Evolutionary conservation across 2,888 invertebrate genomes (phyloP), one percentile per base, ranked within the genome.

Genomic region (Tiphia femorata): DNA sequence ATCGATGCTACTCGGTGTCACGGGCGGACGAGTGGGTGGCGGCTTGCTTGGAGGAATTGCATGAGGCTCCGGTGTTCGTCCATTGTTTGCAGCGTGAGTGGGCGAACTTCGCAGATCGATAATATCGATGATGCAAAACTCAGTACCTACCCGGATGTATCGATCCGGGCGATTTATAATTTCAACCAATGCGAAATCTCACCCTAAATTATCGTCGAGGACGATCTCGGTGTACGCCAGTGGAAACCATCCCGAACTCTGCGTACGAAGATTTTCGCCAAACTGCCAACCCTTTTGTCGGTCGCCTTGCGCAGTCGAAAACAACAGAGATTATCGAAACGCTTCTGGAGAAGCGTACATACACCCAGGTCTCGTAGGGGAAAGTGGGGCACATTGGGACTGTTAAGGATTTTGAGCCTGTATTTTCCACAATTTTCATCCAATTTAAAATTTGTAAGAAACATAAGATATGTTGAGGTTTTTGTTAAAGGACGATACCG

Each of bases 211-310:
- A 67, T 90, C 91, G 72, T 90, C 92, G 51, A 89, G 85, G 44
- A 91, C 86, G n/a, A 86, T 86, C 84, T 96, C 96, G 23, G 96
- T 96, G 78, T 96, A 97, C n/a, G 96, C 96, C 61, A 96, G 85
- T 1, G 97, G 97, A 84, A 97, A 97, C 97, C 97, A 97, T 25
- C 97, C 97, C 65, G 94, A 92, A 79, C 92, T 91, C 80, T 95
- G 94, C n/a, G 94, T 95, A 51, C 95, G 88, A 69, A 94, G 84
- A 84, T 97, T 97, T 83, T 96, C 96, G n/a, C 97, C 97, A 77
- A 96, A 97, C 84, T 97, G 96, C 97, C 97, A 97, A 19, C 97
- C 97, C 82, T 96, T 96, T 69, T 94, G 95, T 70, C 94, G 88
- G 75, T 95, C 95, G 17, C 96, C 87, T 86, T n/a, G n/a, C n/a